Evolutionary conservation across 2,888 invertebrate species (phyloP).

Genomic region (Drosophila borborema): DNA sequence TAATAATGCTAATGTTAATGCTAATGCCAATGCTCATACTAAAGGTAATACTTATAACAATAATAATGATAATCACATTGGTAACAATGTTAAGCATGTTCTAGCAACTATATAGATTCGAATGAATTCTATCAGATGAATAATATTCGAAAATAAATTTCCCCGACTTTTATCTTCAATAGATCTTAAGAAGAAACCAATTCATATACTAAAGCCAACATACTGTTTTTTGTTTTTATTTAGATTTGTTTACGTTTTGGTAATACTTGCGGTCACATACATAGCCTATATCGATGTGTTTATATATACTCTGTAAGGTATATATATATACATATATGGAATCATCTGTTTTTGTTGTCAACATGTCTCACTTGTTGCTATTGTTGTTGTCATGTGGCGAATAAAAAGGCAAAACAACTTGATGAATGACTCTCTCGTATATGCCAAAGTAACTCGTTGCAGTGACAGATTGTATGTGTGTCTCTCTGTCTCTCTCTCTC

Average conservation of each 20-base stretch:
- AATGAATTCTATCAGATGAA: neutral
- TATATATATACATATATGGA: neutral
- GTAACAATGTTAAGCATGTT: neutral
- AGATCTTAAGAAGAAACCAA: neutral
- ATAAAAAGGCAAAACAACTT: slow-evolving; percentile 37
- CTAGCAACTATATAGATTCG: neutral
- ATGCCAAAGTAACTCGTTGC: slow-evolving; percentile 28
- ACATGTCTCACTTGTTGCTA: slow-evolving; percentile 31
- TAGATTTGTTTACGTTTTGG: neutral
- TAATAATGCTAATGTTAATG: no score
- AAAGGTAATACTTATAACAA: neutral
- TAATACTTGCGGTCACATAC: neutral
- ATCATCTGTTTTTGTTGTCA: slow-evolving; percentile 27
- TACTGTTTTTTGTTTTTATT: neutral
- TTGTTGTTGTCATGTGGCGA: slow-evolving; percentile 25
- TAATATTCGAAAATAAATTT: neutral
- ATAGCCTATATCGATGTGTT: neutral
- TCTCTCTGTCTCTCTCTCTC: neutral
- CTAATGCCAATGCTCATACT: neutral
- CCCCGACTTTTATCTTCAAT: neutral
- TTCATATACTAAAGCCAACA: neutral
- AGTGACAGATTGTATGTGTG: neutral
- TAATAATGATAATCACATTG: neutral
- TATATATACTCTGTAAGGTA: neutral
- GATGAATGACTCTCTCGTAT: slow-evolving; percentile 41